These are phyloP conservation scores for Gymnoscelis rufifasciata DNA, from an alignment of 2,888 invertebrate genomes.

Conservation along the genomic window DNA sequence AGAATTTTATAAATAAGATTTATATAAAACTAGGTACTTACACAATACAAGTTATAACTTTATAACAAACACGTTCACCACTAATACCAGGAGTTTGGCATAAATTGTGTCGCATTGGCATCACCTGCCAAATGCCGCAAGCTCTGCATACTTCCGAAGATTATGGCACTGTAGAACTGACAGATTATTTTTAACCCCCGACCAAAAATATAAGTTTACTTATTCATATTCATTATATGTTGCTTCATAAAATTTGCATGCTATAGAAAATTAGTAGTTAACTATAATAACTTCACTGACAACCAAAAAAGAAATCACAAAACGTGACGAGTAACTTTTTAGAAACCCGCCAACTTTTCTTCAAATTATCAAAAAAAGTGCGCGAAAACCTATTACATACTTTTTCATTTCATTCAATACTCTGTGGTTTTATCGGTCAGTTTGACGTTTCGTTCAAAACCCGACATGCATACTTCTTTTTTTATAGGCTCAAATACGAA, in stretches of 20 bases:
- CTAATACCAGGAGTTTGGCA: conserved; percentile 15
- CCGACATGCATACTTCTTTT: conserved; percentile 1
- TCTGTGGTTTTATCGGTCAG: conserved; percentile 1
- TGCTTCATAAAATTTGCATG: too few species aligned
- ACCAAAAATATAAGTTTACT: too few species aligned
- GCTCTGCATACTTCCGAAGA: too few species aligned
- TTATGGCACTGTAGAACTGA: too few species aligned
- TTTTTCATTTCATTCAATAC: conserved; percentile 2
- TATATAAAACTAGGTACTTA: too few species aligned
- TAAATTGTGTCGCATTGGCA: conserved; percentile 15
- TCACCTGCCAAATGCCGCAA: conserved; percentile 20
- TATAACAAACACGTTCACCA: conserved; percentile 9
- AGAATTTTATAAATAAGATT: too few species aligned
- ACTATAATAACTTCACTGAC: conserved; percentile 3
- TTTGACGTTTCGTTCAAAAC: conserved; percentile 2
- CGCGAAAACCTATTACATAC: conserved; percentile 1
- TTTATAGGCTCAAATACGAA: conserved; percentile 1
- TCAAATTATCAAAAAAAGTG: conserved; percentile 2
- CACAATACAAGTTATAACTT: too few species aligned
- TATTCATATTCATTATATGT: too few species aligned
- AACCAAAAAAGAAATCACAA: conserved; percentile 2
- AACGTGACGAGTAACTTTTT: conserved; percentile 2
- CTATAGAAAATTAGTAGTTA: too few species aligned
- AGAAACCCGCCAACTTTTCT: conserved; percentile 1
- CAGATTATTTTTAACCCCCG: too few species aligned